phyloP scores from a whole-genome alignment of 2,888 invertebrate genomes.

The Sarcophaga subvicina region DNA sequence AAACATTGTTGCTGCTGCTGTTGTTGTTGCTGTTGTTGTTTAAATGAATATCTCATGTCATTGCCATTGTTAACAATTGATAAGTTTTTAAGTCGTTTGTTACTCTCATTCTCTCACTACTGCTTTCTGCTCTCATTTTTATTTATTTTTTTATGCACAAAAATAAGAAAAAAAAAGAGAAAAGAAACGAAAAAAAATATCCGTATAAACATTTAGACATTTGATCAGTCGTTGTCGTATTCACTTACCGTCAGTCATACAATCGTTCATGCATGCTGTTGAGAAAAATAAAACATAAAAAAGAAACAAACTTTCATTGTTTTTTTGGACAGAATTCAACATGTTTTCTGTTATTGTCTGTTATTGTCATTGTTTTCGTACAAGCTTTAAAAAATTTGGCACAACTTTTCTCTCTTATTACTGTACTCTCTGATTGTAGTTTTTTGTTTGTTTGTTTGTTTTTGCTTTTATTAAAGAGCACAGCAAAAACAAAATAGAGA shows the following conservation, averaged over 20 bases:
- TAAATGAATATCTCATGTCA: constrained; percentile 27
- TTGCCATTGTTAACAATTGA: constrained; percentile 51
- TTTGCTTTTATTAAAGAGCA: too few species aligned
- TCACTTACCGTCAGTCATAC: constrained; percentile 21
- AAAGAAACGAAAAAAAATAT: constrained; percentile 21
- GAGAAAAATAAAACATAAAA: neutral
- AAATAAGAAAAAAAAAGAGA: neutral
- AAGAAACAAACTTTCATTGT: neutral
- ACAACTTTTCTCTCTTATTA: neutral
- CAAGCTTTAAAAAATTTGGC: neutral
- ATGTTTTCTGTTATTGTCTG: neutral
- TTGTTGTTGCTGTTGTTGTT: neutral
- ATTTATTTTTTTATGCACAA: neutral
- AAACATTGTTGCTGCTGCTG: neutral
- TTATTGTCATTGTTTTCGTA: neutral
- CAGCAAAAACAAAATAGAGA: too few species aligned
- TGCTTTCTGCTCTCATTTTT: neutral
- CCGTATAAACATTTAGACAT: constrained; percentile 1
- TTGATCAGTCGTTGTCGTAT: neutral
- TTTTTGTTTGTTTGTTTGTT: neutral
- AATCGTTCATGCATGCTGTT: constrained; percentile 7
- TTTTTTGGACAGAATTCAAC: neutral
- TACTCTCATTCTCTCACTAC: neutral
- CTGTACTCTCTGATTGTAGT: neutral
- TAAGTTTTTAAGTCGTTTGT: constrained; percentile 37